These are phyloP conservation scores for Capromys pilorides DNA, from an alignment of 2,797 vertebrate species.

Conservation along the genomic window DNA sequence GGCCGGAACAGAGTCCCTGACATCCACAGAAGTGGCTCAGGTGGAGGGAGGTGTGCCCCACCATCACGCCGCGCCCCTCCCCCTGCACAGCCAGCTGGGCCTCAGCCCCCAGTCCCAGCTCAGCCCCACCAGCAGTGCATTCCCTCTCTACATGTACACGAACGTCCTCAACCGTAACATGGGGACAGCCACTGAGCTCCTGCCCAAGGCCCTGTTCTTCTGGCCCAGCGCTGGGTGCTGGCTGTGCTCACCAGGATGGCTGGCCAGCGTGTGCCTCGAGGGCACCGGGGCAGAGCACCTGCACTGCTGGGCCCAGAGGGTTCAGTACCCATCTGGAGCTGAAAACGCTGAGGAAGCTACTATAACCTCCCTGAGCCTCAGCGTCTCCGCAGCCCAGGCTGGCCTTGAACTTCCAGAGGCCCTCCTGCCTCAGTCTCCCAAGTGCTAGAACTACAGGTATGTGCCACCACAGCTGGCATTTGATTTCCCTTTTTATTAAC, in stretches of 20 bases:
- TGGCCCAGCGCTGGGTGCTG: background rate
- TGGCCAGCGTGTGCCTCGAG: background rate
- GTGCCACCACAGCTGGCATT: background rate
- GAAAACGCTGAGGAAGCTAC: background rate
- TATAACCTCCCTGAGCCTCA: background rate
- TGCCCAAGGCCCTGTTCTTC: background rate
- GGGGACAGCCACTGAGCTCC: background rate
- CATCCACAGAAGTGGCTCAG: rapidly evolving
- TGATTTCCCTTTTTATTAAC: background rate
- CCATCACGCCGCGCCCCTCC: background rate
- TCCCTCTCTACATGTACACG: background rate
- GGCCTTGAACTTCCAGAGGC: background rate
- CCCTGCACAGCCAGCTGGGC: conserved; percentile 19
- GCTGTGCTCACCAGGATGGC: rapidly evolving
- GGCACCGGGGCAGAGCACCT: no score
- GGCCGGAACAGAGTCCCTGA: background rate
- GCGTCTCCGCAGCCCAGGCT: background rate
- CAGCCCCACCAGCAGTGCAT: background rate
- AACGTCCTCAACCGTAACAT: conserved; percentile 5
- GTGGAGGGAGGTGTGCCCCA: background rate
- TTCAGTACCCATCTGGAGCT: rapidly evolving
- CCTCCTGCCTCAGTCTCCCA: background rate
- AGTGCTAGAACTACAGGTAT: background rate
- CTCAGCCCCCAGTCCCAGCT: conserved; percentile 2
- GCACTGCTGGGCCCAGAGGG: background rate